Percentiles rank a stretch among this genome's conserved stretches.
Evolutionary conservation across 2,888 invertebrate species (phyloP).

Genomic region (Tethea ocularis): DNA sequence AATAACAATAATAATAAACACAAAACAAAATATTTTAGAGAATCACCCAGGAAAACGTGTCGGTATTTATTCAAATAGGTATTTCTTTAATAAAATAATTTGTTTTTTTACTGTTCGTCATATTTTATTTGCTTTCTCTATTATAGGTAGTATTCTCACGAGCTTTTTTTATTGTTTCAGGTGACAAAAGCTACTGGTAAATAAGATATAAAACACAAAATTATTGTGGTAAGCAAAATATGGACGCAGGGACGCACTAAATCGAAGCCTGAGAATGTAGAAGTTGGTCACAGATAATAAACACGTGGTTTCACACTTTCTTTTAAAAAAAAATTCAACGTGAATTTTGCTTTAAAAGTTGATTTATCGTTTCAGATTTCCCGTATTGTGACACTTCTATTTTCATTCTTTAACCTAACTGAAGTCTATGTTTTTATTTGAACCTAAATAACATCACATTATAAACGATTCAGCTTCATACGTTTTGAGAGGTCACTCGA

Average conservation of each 20-base stretch:
- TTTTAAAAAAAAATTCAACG: too few species aligned
- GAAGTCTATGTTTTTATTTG: neutral
- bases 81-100: too few species aligned
- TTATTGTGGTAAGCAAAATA: conserved; percentile 3
- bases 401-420: conserved; percentile 1
- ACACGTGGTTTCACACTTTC: conserved; percentile 11
- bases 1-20: neutral
- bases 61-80: too few species aligned
- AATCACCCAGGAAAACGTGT: too few species aligned
- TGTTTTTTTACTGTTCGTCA: too few species aligned
- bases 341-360: too few species aligned
- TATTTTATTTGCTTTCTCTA: neutral
- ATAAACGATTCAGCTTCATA: neutral
- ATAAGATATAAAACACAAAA: neutral
- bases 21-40: too few species aligned
- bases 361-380: neutral
- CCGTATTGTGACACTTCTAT: conserved; percentile 4
- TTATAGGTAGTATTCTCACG: neutral
- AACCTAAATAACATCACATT: neutral
- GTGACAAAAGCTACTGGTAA: conserved; percentile 10
- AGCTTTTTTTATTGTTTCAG: conserved; percentile 21
- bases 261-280: neutral
- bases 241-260: conserved; percentile 12
- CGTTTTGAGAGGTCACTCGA: conserved; percentile 35
- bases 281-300: conserved; percentile 13